These are phyloP conservation scores for Porites rus DNA, from an alignment of 92 coral and sea anemone species.

Conservation along the genomic window DNA sequence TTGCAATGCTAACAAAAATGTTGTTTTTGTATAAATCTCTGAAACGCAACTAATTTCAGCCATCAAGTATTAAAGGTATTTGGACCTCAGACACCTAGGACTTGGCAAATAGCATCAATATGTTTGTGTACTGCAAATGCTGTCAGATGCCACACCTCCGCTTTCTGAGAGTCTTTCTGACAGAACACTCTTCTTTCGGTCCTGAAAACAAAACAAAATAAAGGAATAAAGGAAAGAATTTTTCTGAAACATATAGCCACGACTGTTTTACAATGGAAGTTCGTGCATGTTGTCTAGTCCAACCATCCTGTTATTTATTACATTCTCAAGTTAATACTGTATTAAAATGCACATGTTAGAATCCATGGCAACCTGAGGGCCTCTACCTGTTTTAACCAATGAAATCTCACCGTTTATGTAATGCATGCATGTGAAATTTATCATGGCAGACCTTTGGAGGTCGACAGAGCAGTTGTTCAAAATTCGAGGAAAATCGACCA, in stretches of 20 bases:
- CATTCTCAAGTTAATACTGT: background rate
- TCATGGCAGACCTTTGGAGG: background rate
- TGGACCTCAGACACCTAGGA: no score
- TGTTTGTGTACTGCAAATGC: no score
- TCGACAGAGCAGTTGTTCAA: background rate
- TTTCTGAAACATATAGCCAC: background rate
- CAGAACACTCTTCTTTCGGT: no score
- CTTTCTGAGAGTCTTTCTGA: no score
- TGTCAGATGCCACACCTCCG: no score
- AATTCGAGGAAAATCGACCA: slow-evolving; percentile 12
- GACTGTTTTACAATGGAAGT: slow-evolving; percentile 7
- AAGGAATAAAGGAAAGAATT: no score
- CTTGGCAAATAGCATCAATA: no score
- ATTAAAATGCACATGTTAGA: background rate
- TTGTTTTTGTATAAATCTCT: no score
- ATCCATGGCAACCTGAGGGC: slow-evolving; percentile 16
- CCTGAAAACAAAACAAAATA: no score
- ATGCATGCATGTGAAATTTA: background rate
- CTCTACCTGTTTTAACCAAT: background rate
- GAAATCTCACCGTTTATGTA: background rate
- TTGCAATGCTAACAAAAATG: no score
- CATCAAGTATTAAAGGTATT: no score
- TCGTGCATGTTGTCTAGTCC: background rate
- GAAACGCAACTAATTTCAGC: no score
- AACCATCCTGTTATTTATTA: background rate